phyloP scores from a whole-genome alignment of 2,797 vertebrate genomes.

The Crax fasciolata region DNA sequence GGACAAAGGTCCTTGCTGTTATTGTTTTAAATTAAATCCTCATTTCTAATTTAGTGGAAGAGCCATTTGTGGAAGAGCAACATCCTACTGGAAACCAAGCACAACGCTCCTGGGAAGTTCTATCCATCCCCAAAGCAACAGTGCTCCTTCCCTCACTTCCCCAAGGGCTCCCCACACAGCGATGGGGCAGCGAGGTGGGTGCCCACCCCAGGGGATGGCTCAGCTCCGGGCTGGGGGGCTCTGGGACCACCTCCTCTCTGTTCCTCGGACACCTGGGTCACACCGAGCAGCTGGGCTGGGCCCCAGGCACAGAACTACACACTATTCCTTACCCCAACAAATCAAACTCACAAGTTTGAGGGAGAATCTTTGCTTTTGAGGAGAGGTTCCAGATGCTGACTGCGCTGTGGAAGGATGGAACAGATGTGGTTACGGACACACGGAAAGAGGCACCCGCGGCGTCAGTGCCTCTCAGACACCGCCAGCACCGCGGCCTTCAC shows the following conservation, averaged over 20 bases:
- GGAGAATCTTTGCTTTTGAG: constrained; percentile 82
- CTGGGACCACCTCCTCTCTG: not conserved
- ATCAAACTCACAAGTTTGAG: constrained; percentile 88
- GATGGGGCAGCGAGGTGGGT: not conserved
- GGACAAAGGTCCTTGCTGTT: not conserved
- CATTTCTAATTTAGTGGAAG: not conserved
- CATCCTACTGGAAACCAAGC: not conserved
- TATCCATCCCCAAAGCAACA: not conserved
- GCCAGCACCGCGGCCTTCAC: not conserved
- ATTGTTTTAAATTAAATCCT: not conserved
- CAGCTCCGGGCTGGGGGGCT: not conserved
- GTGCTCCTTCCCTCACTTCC: not conserved
- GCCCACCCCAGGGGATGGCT: too few relatives aligned
- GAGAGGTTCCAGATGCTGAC: constrained; percentile 59
- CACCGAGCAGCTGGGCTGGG: too few relatives aligned
- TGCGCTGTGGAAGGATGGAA: constrained; percentile 69
- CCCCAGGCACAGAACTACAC: not conserved
- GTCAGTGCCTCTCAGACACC: not conserved
- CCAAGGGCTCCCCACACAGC: too few relatives aligned
- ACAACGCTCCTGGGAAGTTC: not conserved
- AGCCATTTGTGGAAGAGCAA: not conserved
- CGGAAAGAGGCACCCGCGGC: not conserved
- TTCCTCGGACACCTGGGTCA: not conserved
- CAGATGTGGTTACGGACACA: constrained; percentile 44
- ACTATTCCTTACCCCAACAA: constrained; percentile 27